Base-by-base conservation (phyloP, 2,113 vertebrate species). In the Saguinus midas region DNA sequence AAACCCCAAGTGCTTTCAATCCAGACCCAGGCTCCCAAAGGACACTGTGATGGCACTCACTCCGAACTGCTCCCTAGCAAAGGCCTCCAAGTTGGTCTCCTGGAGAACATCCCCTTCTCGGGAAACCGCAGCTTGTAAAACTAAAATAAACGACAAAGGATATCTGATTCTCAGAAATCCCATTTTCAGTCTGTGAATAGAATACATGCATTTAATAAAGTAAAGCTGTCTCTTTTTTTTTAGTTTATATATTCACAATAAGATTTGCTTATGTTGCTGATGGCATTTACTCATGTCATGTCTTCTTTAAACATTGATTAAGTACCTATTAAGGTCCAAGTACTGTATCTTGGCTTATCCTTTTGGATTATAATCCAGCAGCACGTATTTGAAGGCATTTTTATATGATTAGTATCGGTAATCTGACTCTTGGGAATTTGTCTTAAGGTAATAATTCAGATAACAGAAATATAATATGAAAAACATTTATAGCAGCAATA, bases 281-380 rank as follows among this genome's bases (percentile, higher is more conserved):
- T 87, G 93, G 95, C 93, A 96, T 70, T 94, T 93, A 92, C 88
- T 94, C 58, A 57, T 76, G 23, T 94, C 52, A 57, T 72, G 23
- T 50, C 88, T 73, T 87, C 95, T 95, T 98, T 97, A 97, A 97
- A 96, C 82, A 96, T 96, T 96, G 96, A 97, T 93, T 89, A 88
- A 96, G 73, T 35, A 96, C 48, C 73, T 89, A 90, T 45, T 81
- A 91, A 91, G 37, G 82, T 85, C 17, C 2, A 23, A 61, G 66
- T 96, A 92, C 40, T 86, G 16, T 48, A 85, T 50, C 52, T 37
- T 80, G 40, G 72, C 52, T 40, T 68, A 48, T 78, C n/a, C 72
- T 96, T 95, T 83, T 79, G 55, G 80, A 83, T 85, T 93, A n/a
- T 87, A 97, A 91, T 87, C 97, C 79, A 95, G 68, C 57, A 91